Conservation (phyloP, 2,113 vertebrate genomes). For the Eptesicus fuscus region DNA sequence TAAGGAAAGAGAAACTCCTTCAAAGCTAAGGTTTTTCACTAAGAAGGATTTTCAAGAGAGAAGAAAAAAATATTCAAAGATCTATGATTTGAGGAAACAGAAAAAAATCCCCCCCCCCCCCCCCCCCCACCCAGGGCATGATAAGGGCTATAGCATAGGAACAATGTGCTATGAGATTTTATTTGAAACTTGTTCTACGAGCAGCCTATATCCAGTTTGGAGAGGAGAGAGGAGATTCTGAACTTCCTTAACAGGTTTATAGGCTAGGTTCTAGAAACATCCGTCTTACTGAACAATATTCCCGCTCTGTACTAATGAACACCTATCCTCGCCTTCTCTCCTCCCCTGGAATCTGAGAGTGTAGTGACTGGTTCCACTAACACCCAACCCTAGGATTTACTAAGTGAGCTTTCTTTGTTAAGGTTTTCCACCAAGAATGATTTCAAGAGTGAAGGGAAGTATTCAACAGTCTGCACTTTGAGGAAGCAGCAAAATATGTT, state of each 20-base stretch:
- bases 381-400: not conserved
- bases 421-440: conserved; percentile 67
- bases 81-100: not conserved
- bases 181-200: not conserved
- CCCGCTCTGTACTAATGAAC: not conserved
- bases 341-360: not conserved
- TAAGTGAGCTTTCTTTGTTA: conserved; percentile 44
- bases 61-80: conserved; percentile 31
- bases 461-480: conserved; percentile 43
- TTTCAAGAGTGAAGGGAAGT: conserved; percentile 68
- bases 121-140: not conserved
- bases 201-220: not conserved
- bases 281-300: not conserved
- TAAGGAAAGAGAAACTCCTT: conserved; percentile 8
- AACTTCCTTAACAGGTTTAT: not conserved
- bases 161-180: not conserved
- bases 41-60: conserved; percentile 21
- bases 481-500: conserved; percentile 60
- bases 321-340: not conserved
- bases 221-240: not conserved
- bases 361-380: not conserved
- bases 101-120: not conserved
- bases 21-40: conserved; percentile 26
- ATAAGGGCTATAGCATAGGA: not conserved
- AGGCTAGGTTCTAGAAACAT: not conserved